phyloP scores from a whole-genome alignment of 1,140 invertebrate species.

The Mesaphorura yosii region DNA sequence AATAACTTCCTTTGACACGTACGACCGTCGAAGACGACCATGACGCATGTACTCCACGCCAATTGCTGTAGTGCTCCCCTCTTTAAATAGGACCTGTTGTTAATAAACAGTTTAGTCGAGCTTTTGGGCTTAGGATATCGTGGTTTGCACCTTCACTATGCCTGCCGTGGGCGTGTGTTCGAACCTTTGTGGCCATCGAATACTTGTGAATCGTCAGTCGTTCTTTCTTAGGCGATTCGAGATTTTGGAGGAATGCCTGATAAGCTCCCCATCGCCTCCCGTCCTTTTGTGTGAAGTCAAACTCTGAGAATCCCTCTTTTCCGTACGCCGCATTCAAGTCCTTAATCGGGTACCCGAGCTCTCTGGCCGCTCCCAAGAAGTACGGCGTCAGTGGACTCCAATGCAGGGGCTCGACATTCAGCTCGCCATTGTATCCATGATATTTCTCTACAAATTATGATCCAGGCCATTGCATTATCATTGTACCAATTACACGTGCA shows the following conservation, averaged over 20 bases:
- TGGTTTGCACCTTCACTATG: too few relatives aligned
- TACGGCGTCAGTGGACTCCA: conserved; percentile 34
- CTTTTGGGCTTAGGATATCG: too few relatives aligned
- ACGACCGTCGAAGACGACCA: conserved; percentile 8
- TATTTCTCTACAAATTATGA: conserved; percentile 12
- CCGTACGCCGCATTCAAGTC: conserved; percentile 46
- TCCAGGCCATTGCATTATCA: too few relatives aligned
- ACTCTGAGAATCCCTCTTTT: conserved; percentile 26
- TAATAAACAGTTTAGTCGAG: too few relatives aligned
- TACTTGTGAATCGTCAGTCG: conserved; percentile 14
- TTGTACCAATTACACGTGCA: too few relatives aligned
- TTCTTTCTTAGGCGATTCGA: not conserved
- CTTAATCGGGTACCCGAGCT: conserved; percentile 54
- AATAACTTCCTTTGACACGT: conserved; percentile 29
- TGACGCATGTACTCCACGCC: conserved; percentile 26
- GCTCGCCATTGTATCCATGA: conserved; percentile 32
- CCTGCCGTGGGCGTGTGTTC: too few relatives aligned
- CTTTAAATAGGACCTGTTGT: conserved; percentile 26
- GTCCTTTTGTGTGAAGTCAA: conserved; percentile 16
- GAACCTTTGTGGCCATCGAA: conserved; percentile 15
- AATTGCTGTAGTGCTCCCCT: conserved; percentile 20
- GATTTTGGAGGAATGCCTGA: conserved; percentile 17
- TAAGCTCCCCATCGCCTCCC: conserved; percentile 22
- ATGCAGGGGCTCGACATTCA: conserved; percentile 23
- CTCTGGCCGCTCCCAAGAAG: conserved; percentile 53